A percentile compares a stretch with the other conserved stretches of the same genome.
Evolutionary conservation across 2,888 invertebrate genomes (phyloP).

Genomic region (Carpatolechia fugitivella): DNA sequence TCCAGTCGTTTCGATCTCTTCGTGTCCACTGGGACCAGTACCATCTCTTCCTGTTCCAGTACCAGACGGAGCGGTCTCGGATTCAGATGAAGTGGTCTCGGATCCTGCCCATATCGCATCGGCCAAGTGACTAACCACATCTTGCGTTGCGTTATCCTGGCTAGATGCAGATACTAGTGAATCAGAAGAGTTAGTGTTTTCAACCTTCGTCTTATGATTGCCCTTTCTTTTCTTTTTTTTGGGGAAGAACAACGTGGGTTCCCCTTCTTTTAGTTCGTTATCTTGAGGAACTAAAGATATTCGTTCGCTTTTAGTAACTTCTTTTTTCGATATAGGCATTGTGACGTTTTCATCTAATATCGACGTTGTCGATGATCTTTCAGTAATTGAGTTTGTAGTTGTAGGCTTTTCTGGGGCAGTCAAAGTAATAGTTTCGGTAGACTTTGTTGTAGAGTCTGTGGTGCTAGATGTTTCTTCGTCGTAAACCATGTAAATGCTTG

Average conservation of each 20-base stretch:
- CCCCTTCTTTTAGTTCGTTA: conserved; percentile 41
- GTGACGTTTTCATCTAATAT: not conserved
- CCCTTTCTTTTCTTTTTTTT: conserved; percentile 49
- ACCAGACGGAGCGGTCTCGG: conserved; percentile 21
- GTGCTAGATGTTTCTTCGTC: conserved; percentile 32
- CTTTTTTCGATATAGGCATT: not conserved
- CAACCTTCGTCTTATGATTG: conserved; percentile 31
- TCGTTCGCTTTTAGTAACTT: conserved; percentile 37
- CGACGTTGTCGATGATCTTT: not conserved
- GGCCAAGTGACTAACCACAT: not conserved
- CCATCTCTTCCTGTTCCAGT: conserved; percentile 11
- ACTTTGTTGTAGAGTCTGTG: conserved; percentile 9
- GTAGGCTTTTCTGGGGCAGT: conserved; percentile 26
- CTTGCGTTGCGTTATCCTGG: not conserved
- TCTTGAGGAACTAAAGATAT: conserved; percentile 59
- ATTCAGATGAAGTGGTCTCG: conserved; percentile 13
- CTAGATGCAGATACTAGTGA: conserved; percentile 15
- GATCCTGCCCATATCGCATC: not conserved
- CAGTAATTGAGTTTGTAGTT: not conserved
- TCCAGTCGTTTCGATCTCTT: not conserved
- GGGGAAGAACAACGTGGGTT: conserved; percentile 63
- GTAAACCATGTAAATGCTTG: conserved; percentile 49
- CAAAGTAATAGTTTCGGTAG: conserved; percentile 22
- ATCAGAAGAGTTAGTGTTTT: not conserved
- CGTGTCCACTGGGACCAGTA: not conserved